Base-by-base conservation (phyloP, 2,888 invertebrate genomes). In the Eilema griseolum region DNA sequence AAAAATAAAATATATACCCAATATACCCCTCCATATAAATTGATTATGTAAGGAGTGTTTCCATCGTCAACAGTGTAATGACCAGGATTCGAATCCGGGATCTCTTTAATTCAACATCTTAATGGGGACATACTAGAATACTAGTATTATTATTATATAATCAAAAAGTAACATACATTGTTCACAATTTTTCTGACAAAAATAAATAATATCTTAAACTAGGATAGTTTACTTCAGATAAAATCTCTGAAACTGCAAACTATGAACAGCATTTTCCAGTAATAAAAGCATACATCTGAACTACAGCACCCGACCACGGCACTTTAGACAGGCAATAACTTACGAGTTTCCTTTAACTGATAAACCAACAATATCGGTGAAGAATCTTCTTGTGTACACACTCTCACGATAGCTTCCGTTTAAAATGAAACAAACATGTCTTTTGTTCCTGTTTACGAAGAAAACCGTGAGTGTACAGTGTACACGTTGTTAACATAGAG, bases 351-450 rank as follows among this genome's bases (percentile, higher is more conserved):
- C 70, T 66, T 41, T 69, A 66, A 63, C 69, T 69, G 69, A 65
- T 71, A 72, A 70, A 66, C 67, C 31, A 73, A 78, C 82, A 81
- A 80, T 78, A 82, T 82, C 81, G 69, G 64, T 75, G 72, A 67
- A 72, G 71, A 75, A 82, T 81, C 81, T 75, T 66, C 72, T 77
- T 72, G 33, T 78, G 80, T 80, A 82, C 82, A 81, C 81, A 81
- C 75, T 80, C 31, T 67, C 57, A 68, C 60, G 72, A 61, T 78
- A 57, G 66, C 71, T 82, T 81, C 80, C 80, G 66, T 75, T 71
- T 69, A 72, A 67, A 71, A 66, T 57, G 56, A 63, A 71, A 77
- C 76, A 74, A 78, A 73, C 76, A 24, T 52, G 79, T 73, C 73
- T 60, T 66, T 33, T 33, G 52, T 46, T 33, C 24, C 60, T 73